Percentiles rank a stretch among this genome's conserved stretches.
Conservation (phyloP, 2,797 vertebrate genomes). For the Hypotaenidia okinawae region DNA sequence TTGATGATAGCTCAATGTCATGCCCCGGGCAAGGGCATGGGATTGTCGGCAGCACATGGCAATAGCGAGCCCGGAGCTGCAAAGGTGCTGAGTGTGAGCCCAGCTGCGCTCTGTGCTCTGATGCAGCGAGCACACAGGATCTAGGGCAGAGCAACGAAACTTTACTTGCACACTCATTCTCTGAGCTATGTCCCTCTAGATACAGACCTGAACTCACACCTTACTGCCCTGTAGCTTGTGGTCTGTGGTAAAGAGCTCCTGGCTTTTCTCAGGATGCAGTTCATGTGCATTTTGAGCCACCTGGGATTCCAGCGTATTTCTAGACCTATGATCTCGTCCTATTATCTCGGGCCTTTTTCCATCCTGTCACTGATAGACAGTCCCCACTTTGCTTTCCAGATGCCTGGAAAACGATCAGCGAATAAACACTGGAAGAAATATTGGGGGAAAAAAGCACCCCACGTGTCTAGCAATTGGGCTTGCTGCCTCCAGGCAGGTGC, state of each 20-base stretch:
- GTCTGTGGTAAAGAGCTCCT: neutral
- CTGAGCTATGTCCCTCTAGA: neutral
- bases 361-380: neutral
- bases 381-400: neutral
- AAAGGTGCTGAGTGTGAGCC: neutral
- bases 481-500: slow-evolving; percentile 36
- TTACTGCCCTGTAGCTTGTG: neutral
- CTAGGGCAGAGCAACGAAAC: neutral
- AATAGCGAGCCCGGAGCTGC: neutral
- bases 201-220: neutral
- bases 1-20: neutral
- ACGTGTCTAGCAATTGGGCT: neutral
- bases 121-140: neutral
- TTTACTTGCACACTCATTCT: neutral
- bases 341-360: neutral
- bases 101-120: neutral
- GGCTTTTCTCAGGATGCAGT: neutral
- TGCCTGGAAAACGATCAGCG: slow-evolving; percentile 11
- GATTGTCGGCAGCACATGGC: neutral
- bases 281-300: neutral
- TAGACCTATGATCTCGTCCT: neutral
- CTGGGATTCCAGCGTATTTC: neutral
- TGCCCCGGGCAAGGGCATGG: neutral
- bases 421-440: neutral
- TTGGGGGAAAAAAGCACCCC: neutral